Conservation (phyloP, 1,140 invertebrate genomes). For the Samia ricini region DNA sequence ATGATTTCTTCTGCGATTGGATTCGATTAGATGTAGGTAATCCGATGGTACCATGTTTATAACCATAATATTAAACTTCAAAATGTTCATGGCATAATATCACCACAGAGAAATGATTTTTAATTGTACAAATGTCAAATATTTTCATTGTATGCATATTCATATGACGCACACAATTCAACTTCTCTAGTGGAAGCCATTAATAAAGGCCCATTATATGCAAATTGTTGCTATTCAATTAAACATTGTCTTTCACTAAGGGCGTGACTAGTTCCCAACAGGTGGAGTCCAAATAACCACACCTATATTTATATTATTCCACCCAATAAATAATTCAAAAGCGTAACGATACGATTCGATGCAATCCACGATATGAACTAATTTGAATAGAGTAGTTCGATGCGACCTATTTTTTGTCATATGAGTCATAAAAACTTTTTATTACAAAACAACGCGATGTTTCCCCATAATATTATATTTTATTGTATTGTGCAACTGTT, state of each 20-base stretch:
- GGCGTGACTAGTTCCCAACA: slow-evolving; percentile 42
- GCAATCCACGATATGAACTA: slow-evolving; percentile 51
- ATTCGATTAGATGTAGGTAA: no score
- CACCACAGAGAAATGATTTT: no score
- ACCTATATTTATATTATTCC: slow-evolving; percentile 50
- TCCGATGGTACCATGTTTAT: no score
- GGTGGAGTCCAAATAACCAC: slow-evolving; percentile 54
- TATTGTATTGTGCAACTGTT: slow-evolving; percentile 31
- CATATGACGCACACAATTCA: no score
- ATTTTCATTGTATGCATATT: no score
- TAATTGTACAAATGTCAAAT: no score
- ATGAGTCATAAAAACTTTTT: slow-evolving; percentile 53
- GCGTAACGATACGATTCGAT: slow-evolving; percentile 51
- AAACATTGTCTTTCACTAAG: slow-evolving; percentile 26
- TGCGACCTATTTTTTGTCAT: slow-evolving; percentile 38
- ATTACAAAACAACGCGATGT: slow-evolving; percentile 37
- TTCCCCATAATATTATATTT: slow-evolving; percentile 27
- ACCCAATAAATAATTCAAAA: slow-evolving; percentile 57
- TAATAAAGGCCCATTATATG: background rate
- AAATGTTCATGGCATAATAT: no score
- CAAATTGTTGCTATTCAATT: slow-evolving; percentile 7
- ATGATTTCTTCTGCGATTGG: no score
- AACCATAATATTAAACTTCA: no score
- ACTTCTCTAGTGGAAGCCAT: background rate
- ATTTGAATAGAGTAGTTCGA: slow-evolving; percentile 68